Conservation (phyloP, 2,888 invertebrate species). For the Parapristionchus giblindavisi region DNA sequence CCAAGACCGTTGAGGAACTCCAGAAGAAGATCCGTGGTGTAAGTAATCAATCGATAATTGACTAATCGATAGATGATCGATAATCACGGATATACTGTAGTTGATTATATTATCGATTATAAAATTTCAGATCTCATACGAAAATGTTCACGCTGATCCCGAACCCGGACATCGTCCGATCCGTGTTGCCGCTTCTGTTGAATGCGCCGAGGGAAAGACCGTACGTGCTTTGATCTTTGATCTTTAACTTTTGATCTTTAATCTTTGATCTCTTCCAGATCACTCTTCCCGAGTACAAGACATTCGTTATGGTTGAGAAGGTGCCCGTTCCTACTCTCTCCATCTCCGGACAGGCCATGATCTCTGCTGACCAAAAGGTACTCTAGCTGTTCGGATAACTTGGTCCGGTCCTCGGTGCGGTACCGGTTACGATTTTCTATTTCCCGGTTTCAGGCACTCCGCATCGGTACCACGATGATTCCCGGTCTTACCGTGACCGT, state of each 20-base stretch:
- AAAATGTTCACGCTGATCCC: conserved; percentile 88
- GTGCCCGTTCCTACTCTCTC: conserved; percentile 81
- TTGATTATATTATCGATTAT: too few species aligned
- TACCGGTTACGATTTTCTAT: neutral
- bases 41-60: neutral
- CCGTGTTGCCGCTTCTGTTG: conserved; percentile 82
- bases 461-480: conserved; percentile 85
- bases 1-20: conserved; percentile 69
- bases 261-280: conserved; percentile 41
- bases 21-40: conserved; percentile 69
- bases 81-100: neutral
- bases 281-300: conserved; percentile 80
- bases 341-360: conserved; percentile 79
- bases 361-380: conserved; percentile 84
- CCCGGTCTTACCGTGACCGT: conserved; percentile 81
- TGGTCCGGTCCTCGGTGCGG: neutral
- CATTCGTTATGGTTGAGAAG: conserved; percentile 86
- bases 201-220: conserved; percentile 72
- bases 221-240: conserved; percentile 28
- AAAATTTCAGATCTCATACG: conserved; percentile 79
- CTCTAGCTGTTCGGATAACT: neutral
- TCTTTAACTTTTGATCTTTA: conserved; percentile 1
- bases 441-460: conserved; percentile 28
- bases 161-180: conserved; percentile 92
- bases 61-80: neutral